Conservation (phyloP, 2,113 vertebrate species). For the Epinephelus fuscoguttatus region DNA sequence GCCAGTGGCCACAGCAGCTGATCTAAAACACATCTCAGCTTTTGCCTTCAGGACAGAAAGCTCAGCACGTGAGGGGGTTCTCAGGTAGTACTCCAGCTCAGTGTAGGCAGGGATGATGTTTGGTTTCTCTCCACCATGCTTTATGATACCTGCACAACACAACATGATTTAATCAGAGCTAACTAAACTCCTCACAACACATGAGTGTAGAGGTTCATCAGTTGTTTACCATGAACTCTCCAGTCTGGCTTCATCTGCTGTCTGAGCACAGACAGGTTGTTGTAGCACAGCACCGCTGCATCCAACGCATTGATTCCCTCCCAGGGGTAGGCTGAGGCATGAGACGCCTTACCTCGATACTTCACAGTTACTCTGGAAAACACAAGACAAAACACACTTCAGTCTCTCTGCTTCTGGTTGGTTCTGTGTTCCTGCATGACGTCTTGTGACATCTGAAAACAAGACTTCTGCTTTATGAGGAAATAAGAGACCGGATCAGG, state of each 20-base stretch:
- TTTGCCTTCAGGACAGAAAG: conserved; percentile 86
- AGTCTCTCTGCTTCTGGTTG: not conserved
- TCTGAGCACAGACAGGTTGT: conserved; percentile 90
- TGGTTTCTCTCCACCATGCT: conserved; percentile 90
- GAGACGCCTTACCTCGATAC: conserved; percentile 90
- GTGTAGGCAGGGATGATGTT: conserved; percentile 92
- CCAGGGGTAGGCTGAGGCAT: conserved; percentile 91
- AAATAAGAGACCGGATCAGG: no score
- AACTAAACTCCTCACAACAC: not conserved
- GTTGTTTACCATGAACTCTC: conserved; percentile 89
- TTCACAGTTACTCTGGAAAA: conserved; percentile 88
- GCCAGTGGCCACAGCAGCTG: conserved; percentile 90
- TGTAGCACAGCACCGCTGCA: conserved; percentile 91
- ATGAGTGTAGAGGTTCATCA: not conserved
- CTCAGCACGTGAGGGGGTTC: conserved; percentile 87
- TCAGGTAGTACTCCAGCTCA: conserved; percentile 90
- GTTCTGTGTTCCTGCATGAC: no score
- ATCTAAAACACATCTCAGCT: conserved; percentile 88
- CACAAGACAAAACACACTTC: not conserved
- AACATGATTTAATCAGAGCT: not conserved
- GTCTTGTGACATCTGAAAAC: no score
- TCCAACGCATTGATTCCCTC: conserved; percentile 91
- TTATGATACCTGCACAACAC: conserved; percentile 88
- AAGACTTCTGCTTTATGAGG: no score
- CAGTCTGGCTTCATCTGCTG: conserved; percentile 93